Evolutionary conservation across 2,113 vertebrate genomes (phyloP), one percentile per base, ranked within the genome.

Genomic region (Oncorhynchus gorbuscha): DNA sequence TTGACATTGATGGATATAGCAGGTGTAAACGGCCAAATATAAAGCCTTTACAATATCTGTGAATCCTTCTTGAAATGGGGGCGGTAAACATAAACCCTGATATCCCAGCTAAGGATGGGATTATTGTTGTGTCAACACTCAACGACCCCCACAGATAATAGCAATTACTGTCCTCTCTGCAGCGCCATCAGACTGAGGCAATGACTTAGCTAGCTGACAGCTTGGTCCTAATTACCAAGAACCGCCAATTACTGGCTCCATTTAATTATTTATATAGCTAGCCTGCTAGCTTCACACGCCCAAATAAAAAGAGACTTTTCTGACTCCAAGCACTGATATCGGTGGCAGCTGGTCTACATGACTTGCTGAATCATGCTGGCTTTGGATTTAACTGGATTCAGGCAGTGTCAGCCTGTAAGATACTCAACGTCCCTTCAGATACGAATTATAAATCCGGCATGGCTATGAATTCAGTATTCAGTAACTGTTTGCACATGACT

Each of bases 211-310:
- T 85, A 76, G 84, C 89, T 91, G 91, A 92, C 91, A 93, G 89
- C 86, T 88, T 88, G 86, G 87, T 88, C 87, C 88, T 91, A 93
- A 94, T 93, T 93, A 93, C 90, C 85, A 86, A 90, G 88, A 92
- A 89, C 90, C 85, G 86, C 87, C 89, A 90, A 93, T 94, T 92
- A 91, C 82, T 88, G 84, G 89, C 89, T 88, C 83, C 85, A 84
- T 89, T 92, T 89, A 84, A 89, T 93, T 90, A 92, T 93, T 92
- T 92, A 91, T 93, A 90, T 90, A 84, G 78, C 87, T 55, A 18
- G 51, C 39, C 39, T 45, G 39, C 14, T 18, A 55, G 51, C 51
- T 82, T 68, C 82, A 84, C 81, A 87, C 74, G 86, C 72, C 77
- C 83, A 91, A 90, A 92, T 88, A 89, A 88, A 80, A 91, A 90